phyloP scores from a whole-genome alignment of 2,888 invertebrate species.

The Chaitophorus viminalis region DNA sequence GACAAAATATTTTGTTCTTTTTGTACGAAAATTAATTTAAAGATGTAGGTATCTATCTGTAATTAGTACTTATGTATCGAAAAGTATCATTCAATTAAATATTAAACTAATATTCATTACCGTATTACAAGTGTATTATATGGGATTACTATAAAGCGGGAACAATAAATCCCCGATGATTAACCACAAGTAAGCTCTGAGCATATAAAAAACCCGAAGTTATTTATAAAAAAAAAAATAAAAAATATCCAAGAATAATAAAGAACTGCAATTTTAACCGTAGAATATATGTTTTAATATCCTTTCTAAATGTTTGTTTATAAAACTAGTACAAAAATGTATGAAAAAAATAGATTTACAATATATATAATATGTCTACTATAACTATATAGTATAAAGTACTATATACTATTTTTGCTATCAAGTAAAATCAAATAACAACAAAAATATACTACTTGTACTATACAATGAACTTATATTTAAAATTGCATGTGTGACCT shows the following conservation, averaged over 20 bases:
- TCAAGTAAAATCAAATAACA: no score
- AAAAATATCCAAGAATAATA: background rate
- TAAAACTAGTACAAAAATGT: background rate
- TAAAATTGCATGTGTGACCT: no score
- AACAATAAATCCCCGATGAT: slow-evolving; percentile 44
- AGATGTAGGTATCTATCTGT: no score
- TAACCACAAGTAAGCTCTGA: slow-evolving; percentile 42
- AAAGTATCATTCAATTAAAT: background rate
- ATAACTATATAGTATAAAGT: no score
- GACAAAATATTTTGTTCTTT: no score
- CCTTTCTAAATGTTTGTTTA: background rate
- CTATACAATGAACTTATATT: no score
- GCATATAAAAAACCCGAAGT: background rate
- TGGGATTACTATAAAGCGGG: slow-evolving; percentile 16
- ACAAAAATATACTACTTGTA: no score
- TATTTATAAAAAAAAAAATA: slow-evolving; percentile 17
- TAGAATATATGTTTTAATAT: background rate
- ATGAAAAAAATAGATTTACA: background rate
- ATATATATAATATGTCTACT: background rate
- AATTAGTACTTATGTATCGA: no score
- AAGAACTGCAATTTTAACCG: background rate
- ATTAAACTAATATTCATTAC: slow-evolving; percentile 35
- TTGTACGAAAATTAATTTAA: no score
- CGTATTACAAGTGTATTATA: slow-evolving; percentile 34
- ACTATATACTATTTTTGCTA: no score